Percentiles rank a stretch among this genome's conserved stretches.
Conservation (phyloP, 2,888 invertebrate genomes). For the Labia minor region DNA sequence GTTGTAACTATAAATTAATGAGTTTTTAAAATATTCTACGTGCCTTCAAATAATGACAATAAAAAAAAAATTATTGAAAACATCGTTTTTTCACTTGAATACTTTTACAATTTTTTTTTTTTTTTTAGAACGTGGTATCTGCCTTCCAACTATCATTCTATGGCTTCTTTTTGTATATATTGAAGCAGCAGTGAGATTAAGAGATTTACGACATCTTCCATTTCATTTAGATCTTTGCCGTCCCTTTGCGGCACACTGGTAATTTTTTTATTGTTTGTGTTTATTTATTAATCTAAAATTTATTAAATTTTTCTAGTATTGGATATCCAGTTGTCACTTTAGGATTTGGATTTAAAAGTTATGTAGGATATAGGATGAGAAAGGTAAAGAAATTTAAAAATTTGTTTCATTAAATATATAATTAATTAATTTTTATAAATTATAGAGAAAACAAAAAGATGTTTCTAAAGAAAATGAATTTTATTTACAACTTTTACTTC, state of each 20-base stretch:
- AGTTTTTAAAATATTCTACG: too few relatives aligned
- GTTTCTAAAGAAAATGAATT: constrained; percentile 93
- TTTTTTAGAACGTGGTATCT: constrained; percentile 75
- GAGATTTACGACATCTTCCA: constrained; percentile 71
- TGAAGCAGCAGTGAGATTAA: constrained; percentile 79
- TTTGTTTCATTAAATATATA: not conserved
- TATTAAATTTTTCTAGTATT: constrained; percentile 47
- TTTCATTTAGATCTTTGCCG: constrained; percentile 81
- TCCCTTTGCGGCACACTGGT: constrained; percentile 95
- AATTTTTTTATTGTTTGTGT: constrained; percentile 32
- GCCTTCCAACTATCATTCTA: constrained; percentile 84
- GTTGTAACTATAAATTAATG: too few relatives aligned
- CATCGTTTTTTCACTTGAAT: too few relatives aligned
- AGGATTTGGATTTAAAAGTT: constrained; percentile 91
- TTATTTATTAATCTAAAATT: constrained; percentile 17
- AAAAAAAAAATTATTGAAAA: too few relatives aligned
- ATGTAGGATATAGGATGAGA: constrained; percentile 79
- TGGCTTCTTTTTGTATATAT: constrained; percentile 92
- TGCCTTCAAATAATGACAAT: too few relatives aligned
- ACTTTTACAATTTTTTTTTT: constrained; percentile 24
- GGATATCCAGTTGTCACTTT: constrained; percentile 91
- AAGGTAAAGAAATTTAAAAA: constrained; percentile 40
- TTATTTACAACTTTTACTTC: constrained; percentile 81
- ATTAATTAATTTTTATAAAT: constrained; percentile 21
- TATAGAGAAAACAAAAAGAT: constrained; percentile 77